These are phyloP conservation scores for Brachyistius frenatus DNA, from an alignment of 2,113 vertebrate species.

Conservation along the genomic window DNA sequence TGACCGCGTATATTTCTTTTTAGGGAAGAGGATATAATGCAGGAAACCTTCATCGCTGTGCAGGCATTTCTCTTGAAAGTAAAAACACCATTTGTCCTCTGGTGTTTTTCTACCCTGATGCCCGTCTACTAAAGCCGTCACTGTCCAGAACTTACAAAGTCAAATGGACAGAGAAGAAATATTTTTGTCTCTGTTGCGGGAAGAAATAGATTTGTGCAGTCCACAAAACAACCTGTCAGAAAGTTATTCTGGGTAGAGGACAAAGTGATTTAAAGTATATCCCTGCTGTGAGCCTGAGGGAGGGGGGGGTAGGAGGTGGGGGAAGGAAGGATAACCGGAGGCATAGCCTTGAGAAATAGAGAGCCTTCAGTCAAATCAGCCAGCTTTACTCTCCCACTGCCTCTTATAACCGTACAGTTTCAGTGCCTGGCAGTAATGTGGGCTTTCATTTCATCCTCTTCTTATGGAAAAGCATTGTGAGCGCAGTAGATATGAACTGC, in stretches of 20 bases:
- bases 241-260: slow-evolving; percentile 70
- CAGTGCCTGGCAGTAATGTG: slow-evolving; percentile 50
- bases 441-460: slow-evolving; percentile 54
- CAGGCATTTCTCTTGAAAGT: slow-evolving; percentile 49
- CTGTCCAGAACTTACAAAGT: slow-evolving; percentile 65
- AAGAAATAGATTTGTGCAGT: slow-evolving; percentile 61
- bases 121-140: slow-evolving; percentile 53
- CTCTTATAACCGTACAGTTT: slow-evolving; percentile 39
- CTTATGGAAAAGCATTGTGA: slow-evolving; percentile 20
- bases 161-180: slow-evolving; percentile 49
- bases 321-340: slow-evolving; percentile 65
- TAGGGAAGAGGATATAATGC: slow-evolving; percentile 36
- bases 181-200: slow-evolving; percentile 43
- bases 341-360: slow-evolving; percentile 74
- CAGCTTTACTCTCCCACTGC: slow-evolving; percentile 46
- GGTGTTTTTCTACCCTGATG: slow-evolving; percentile 37
- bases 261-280: slow-evolving; percentile 72
- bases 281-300: slow-evolving; percentile 55
- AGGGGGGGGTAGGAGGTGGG: slow-evolving; percentile 24
- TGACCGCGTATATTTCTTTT: slow-evolving; percentile 15
- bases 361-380: slow-evolving; percentile 70
- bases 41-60: slow-evolving; percentile 35
- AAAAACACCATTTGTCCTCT: slow-evolving; percentile 41
- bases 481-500: slow-evolving; percentile 18
- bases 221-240: slow-evolving; percentile 69